Conservation (phyloP, 2,113 vertebrate genomes). For the Cryptomyrus ogoouensis region DNA sequence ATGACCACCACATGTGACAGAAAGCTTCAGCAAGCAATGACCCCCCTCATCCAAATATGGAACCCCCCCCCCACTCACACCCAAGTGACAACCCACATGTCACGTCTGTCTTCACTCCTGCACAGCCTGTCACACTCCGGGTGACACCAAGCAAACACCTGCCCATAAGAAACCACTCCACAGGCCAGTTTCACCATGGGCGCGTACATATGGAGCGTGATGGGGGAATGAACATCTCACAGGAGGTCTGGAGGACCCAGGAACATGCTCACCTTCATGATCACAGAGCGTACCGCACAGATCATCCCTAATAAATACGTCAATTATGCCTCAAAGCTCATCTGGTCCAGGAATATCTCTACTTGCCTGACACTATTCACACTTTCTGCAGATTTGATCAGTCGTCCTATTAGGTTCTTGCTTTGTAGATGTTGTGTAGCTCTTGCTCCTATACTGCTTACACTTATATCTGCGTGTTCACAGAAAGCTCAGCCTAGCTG, state of each 20-base stretch:
- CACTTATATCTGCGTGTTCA: neutral
- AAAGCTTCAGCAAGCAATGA: neutral
- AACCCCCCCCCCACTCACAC: neutral
- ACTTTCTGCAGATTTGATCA: neutral
- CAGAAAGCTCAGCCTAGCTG: neutral
- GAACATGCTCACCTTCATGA: neutral
- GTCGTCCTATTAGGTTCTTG: neutral
- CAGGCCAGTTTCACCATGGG: neutral
- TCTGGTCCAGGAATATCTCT: neutral
- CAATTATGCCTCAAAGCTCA: neutral
- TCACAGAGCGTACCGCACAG: neutral
- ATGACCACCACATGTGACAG: neutral
- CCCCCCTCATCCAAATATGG: neutral
- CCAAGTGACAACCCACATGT: neutral
- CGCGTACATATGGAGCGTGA: neutral
- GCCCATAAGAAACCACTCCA: neutral
- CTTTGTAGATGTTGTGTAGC: neutral
- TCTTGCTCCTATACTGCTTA: neutral
- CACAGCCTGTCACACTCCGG: neutral
- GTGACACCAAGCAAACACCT: neutral
- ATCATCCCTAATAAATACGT: neutral
- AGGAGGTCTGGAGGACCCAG: neutral
- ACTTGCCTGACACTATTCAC: neutral
- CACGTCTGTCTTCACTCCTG: neutral
- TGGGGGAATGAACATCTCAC: neutral